These are phyloP conservation scores for Dasypolia templi DNA, from an alignment of 2,888 invertebrate species.

Conservation along the genomic window DNA sequence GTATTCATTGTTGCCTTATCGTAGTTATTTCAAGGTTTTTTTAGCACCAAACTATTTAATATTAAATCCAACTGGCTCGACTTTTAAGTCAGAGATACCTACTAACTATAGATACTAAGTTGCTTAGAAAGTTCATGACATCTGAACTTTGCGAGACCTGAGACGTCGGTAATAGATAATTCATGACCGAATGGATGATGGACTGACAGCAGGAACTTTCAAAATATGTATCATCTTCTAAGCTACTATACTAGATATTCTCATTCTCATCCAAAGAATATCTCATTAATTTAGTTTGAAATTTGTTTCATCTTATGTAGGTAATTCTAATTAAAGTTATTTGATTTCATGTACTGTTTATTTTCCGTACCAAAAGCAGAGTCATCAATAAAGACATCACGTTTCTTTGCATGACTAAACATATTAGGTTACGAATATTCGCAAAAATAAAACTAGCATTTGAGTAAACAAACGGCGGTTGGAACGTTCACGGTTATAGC, in stretches of 20 bases:
- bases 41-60: background rate
- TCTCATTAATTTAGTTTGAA: constrained; percentile 1
- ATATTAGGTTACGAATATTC: constrained; percentile 62
- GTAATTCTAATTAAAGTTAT: constrained; percentile 14
- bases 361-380: constrained; percentile 46
- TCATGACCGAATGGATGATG: constrained; percentile 31
- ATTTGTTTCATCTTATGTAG: background rate
- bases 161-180: constrained; percentile 37
- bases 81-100: background rate
- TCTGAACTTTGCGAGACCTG: constrained; percentile 25
- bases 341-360: constrained; percentile 38
- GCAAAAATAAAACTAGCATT: constrained; percentile 71
- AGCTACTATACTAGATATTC: constrained; percentile 1
- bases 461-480: constrained; percentile 69
- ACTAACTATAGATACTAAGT: background rate
- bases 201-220: constrained; percentile 17
- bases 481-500: constrained; percentile 70
- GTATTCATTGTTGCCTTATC: constrained; percentile 5
- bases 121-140: constrained; percentile 31
- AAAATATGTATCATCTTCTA: constrained; percentile 18
- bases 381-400: constrained; percentile 59
- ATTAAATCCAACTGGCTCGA: background rate
- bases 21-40: background rate
- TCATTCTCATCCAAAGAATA: background rate
- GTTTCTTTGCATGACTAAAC: constrained; percentile 58